phyloP scores from a whole-genome alignment of 2,888 invertebrate species.

The Leptodirus hochenwartii region DNA sequence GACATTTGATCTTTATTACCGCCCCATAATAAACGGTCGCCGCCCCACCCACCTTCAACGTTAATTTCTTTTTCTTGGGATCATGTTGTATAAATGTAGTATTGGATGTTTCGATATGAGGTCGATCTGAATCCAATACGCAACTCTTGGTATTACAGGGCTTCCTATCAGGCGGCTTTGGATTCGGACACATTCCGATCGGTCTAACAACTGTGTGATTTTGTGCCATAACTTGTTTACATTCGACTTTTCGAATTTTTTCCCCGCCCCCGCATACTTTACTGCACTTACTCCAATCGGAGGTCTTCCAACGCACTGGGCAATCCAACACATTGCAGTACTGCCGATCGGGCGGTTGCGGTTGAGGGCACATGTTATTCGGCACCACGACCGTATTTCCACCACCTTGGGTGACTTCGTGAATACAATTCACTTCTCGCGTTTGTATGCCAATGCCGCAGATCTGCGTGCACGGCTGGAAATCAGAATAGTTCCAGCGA shows the following conservation, averaged over 20 bases:
- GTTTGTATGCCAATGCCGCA: constrained; percentile 90
- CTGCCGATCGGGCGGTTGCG: constrained; percentile 73
- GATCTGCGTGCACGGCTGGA: constrained; percentile 75
- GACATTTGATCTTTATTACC: constrained; percentile 85
- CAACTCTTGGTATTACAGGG: constrained; percentile 76
- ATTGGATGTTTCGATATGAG: constrained; percentile 61
- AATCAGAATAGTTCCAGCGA: constrained; percentile 82
- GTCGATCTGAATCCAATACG: constrained; percentile 47
- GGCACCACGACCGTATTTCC: constrained; percentile 86
- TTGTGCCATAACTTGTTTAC: constrained; percentile 85
- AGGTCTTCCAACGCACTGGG: constrained; percentile 75
- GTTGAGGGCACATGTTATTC: constrained; percentile 82
- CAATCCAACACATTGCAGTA: constrained; percentile 89
- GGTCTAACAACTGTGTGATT: constrained; percentile 75
- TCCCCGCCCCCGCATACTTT: constrained; percentile 85
- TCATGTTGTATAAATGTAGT: constrained; percentile 73
- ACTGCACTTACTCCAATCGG: constrained; percentile 83
- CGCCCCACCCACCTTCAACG: constrained; percentile 75
- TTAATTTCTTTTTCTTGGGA: constrained; percentile 61
- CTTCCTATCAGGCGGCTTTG: constrained; percentile 58
- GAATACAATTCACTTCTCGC: constrained; percentile 75
- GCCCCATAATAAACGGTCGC: constrained; percentile 84
- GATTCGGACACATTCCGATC: constrained; percentile 53
- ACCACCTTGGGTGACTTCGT: constrained; percentile 68
- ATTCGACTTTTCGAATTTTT: constrained; percentile 67